Percentiles rank a stretch among this genome's conserved stretches.
Evolutionary conservation across 2,113 vertebrate genomes (phyloP).

Genomic region (Dasyornis broadbenti): DNA sequence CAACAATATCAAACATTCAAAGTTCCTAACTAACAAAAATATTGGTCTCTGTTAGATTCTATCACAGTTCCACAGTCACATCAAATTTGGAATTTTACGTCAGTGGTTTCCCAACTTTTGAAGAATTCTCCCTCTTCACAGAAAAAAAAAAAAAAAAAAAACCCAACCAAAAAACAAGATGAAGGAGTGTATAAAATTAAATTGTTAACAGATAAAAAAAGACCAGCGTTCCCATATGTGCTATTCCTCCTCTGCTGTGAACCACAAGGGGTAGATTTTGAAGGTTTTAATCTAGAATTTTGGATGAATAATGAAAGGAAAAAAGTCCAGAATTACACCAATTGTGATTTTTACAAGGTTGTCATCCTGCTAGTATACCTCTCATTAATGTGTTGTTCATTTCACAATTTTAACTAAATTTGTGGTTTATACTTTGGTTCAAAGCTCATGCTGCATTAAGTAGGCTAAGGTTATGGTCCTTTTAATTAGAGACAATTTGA

Average conservation of each 20-base stretch:
- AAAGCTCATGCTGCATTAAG: not conserved
- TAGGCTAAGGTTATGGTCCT: not conserved
- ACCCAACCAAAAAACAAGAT: not conserved
- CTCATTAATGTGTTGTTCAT: not conserved
- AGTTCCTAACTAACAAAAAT: not conserved
- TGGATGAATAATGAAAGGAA: not conserved
- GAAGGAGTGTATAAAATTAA: not conserved
- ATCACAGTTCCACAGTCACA: not conserved
- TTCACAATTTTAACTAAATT: not conserved
- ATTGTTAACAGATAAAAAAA: not conserved
- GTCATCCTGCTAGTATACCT: not conserved
- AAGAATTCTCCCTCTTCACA: not conserved
- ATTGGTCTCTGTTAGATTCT: not conserved
- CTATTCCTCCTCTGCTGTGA: not conserved
- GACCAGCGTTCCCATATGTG: fast-evolving
- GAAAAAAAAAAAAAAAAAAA: not conserved
- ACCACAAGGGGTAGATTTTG: not conserved
- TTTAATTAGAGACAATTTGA: not conserved
- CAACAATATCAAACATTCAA: not conserved
- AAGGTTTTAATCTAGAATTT: not conserved
- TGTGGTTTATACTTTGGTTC: not conserved
- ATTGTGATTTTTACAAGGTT: not conserved
- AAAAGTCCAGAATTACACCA: not conserved
- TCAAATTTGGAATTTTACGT: not conserved
- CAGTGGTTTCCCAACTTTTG: not conserved